Conservation (phyloP, 2,113 vertebrate species). For the Ictidomys tridecemlineatus region DNA sequence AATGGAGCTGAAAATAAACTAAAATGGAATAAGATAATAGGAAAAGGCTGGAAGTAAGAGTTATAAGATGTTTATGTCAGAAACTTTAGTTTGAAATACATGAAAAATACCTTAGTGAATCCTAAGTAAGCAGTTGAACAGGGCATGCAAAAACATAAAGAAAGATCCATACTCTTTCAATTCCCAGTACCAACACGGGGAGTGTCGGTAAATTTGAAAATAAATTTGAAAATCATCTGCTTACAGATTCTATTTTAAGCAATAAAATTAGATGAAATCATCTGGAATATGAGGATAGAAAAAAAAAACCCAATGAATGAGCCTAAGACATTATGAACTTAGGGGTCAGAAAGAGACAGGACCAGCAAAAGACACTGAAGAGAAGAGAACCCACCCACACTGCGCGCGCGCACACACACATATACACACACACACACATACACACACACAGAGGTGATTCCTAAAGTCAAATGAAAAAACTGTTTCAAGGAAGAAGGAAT, state of each 20-base stretch:
- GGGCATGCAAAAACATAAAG: background rate
- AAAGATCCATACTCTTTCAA: background rate
- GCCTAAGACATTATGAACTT: background rate
- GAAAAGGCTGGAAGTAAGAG: background rate
- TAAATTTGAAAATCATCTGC: constrained; percentile 45
- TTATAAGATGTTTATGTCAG: background rate
- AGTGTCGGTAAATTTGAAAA: background rate
- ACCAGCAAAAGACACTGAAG: background rate
- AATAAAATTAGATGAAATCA: constrained; percentile 41
- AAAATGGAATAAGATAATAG: background rate
- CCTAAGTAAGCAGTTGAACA: background rate
- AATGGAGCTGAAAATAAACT: background rate
- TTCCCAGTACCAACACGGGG: too few relatives aligned
- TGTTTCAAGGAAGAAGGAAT: background rate
- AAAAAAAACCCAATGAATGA: background rate
- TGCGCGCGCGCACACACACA: background rate
- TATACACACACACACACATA: too few relatives aligned
- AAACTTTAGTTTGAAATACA: constrained; percentile 6
- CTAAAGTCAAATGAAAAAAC: background rate
- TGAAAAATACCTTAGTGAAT: background rate
- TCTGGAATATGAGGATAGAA: background rate
- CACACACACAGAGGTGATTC: background rate
- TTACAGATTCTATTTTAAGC: constrained; percentile 30
- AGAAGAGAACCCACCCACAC: background rate
- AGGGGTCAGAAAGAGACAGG: background rate